Percentiles rank a stretch among this genome's conserved stretches.
These are phyloP conservation scores for Nasua narica DNA, from an alignment of 2,797 vertebrate genomes.

Conservation along the genomic window DNA sequence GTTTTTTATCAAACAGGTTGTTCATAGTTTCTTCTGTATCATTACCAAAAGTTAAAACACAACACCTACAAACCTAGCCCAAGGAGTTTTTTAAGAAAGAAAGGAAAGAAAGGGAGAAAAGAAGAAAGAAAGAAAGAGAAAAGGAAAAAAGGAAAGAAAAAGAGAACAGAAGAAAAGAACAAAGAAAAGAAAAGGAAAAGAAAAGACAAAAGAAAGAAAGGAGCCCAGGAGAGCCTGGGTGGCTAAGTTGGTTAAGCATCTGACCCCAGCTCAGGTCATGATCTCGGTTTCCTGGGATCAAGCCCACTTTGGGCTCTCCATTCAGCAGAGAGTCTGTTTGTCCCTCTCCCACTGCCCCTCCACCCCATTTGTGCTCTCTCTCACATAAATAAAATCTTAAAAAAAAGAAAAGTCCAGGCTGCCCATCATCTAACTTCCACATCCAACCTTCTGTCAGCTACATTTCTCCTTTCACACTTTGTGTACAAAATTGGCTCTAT, in stretches of 20 bases:
- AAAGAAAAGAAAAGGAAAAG: too few relatives aligned
- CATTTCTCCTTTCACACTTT: neutral
- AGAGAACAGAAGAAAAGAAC: neutral
- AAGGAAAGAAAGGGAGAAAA: neutral
- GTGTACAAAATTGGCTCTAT: neutral
- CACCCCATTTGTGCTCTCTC: neutral
- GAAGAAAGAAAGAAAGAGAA: neutral
- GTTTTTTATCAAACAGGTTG: neutral
- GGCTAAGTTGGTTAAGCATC: neutral
- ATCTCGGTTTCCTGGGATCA: neutral
- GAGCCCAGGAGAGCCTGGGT: neutral
- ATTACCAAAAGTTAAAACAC: constrained; percentile 17
- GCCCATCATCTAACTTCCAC: neutral
- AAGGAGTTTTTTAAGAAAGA: neutral
- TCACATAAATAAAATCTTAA: neutral
- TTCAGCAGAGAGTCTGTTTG: neutral
- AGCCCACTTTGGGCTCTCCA: neutral
- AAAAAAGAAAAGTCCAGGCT: neutral
- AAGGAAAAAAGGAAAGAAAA: neutral
- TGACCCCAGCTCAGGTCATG: neutral
- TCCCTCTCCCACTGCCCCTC: neutral
- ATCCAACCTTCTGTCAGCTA: neutral
- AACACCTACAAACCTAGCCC: neutral
- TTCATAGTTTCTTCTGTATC: neutral
- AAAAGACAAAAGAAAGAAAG: neutral